Evolutionary conservation across 2,113 vertebrate species (phyloP), one percentile per base, ranked within the genome.

Genomic region (Apaloderma vittatum): DNA sequence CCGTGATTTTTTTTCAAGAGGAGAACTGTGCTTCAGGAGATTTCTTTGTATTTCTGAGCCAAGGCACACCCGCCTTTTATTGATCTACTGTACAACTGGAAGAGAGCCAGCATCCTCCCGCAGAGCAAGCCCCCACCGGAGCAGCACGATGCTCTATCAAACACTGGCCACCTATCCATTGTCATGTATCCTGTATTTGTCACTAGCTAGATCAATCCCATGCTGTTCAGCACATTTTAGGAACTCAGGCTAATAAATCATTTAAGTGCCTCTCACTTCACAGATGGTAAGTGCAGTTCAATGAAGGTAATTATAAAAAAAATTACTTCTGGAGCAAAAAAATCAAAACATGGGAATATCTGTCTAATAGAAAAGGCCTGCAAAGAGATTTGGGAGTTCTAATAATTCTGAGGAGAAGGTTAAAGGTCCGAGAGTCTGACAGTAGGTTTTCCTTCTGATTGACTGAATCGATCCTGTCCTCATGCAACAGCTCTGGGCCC

Each of bases 291-390:
- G 94, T 97, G 96, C 96, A 97, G 97, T 97, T 98, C 98, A 97
- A 97, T 98, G 97, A 97, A 98, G 98, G 98, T 98, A 98, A 98
- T 98, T 98, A 98, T 98, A 96, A 97, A 97, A 98, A 98, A 97
- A 98, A 98, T 97, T 97, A 98, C 97, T 98, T 97, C 94, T 96
- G 97, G 97, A 98, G 96, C 71, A 97, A 98, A 97, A 98, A 98
- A 98, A 98, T 98, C 97, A 98, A 98, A 98, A 98, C 98, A 91
- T 83, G 96, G 94, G 96, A 97, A 96, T 94, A 92, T 97, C 94
- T 97, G 93, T 97, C 97, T 98, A 97, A 98, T 97, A 96, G 97
- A 97, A 98, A 98, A 97, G 86, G 95, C 82, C 90, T 97, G 96
- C 97, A 86, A 87, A 90, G 97, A 98, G 98, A 97, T 96, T 96